phyloP scores from a whole-genome alignment of 2,797 vertebrate species.

The Enteromius afrohamiltoni region DNA sequence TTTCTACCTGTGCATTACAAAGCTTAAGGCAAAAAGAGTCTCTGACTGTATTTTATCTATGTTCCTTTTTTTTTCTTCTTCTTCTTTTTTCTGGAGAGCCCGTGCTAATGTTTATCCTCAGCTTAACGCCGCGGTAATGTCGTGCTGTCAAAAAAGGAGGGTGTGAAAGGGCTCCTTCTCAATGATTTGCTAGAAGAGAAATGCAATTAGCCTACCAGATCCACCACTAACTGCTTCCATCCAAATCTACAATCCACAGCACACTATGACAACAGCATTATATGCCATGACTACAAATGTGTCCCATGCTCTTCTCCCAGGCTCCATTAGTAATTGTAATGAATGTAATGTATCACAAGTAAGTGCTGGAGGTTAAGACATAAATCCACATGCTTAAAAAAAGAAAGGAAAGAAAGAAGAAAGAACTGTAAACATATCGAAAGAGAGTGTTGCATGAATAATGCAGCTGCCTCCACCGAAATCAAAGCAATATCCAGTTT shows the following conservation, averaged over 20 bases:
- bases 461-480: slow-evolving; percentile 55
- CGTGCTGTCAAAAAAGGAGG: slow-evolving; percentile 49
- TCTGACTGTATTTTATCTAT: slow-evolving; percentile 46
- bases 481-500: slow-evolving; percentile 60
- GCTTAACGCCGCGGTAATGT: slow-evolving; percentile 55
- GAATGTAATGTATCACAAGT: slow-evolving; percentile 65
- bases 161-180: slow-evolving; percentile 50
- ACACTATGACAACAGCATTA: slow-evolving; percentile 52
- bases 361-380: slow-evolving; percentile 63
- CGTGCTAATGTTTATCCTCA: slow-evolving; percentile 47
- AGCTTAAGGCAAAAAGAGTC: background rate
- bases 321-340: slow-evolving; percentile 64
- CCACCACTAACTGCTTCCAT: slow-evolving; percentile 45
- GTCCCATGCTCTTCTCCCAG: slow-evolving; percentile 53
- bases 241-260: slow-evolving; percentile 52
- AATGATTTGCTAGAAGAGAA: slow-evolving; percentile 47
- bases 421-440: slow-evolving; percentile 58
- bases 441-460: slow-evolving; percentile 53
- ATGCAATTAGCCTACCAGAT: slow-evolving; percentile 57
- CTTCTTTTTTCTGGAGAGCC: background rate
- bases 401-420: background rate
- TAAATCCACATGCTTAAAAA: slow-evolving; percentile 58
- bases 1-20: slow-evolving; percentile 22
- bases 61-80: background rate
- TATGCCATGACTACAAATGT: slow-evolving; percentile 58